phyloP scores from a whole-genome alignment of 2,888 invertebrate genomes.

The Synanthedon vespiformis region DNA sequence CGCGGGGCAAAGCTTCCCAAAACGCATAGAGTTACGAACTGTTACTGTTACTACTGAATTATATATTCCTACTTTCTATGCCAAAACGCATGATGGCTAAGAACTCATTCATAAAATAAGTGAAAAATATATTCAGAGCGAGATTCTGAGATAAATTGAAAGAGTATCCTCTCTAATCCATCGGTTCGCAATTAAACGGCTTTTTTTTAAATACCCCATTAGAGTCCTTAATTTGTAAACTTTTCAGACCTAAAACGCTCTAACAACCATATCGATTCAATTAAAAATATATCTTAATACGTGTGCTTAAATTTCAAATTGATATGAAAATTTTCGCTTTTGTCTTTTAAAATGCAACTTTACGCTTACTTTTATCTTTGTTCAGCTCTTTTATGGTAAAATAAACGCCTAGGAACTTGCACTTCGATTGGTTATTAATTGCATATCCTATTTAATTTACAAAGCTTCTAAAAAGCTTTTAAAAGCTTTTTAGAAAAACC shows the following conservation, averaged over 20 bases:
- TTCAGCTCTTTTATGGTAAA: background rate
- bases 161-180: slow-evolving; percentile 3
- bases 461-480: no score
- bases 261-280: slow-evolving; percentile 1
- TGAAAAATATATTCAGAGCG: no score
- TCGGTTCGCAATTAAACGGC: slow-evolving; percentile 14
- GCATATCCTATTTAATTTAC: background rate
- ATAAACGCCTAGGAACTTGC: background rate
- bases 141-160: no score
- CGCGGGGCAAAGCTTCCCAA: no score
- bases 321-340: background rate
- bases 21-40: no score
- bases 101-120: no score
- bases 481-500: no score
- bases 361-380: background rate
- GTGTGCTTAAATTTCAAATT: background rate
- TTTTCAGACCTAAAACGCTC: slow-evolving; percentile 7
- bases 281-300: background rate
- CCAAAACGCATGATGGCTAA: no score
- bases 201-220: slow-evolving; percentile 24
- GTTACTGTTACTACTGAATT: no score
- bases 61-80: no score
- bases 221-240: slow-evolving; percentile 22
- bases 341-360: background rate
- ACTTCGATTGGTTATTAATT: background rate